Evolutionary conservation across 1,140 invertebrate species (phyloP).

Genomic region (Mycetomoellerius zeteki): DNA sequence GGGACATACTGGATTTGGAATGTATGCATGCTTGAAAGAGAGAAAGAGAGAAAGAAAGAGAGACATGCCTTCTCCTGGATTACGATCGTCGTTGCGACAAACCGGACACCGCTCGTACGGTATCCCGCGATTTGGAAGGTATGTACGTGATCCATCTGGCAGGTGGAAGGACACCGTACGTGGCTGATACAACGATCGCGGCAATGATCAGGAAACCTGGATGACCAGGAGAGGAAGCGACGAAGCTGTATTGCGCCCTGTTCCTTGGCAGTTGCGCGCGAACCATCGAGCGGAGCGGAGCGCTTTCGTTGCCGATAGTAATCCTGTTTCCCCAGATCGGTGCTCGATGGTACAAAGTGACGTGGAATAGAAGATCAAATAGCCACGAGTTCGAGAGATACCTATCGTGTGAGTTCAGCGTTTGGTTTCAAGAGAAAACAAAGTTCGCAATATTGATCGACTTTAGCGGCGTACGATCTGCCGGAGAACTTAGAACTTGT

Average conservation of each 20-base stretch:
- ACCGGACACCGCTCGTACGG: constrained; percentile 57
- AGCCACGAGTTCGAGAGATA: neutral
- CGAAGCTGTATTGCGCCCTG: constrained; percentile 63
- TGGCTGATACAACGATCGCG: constrained; percentile 53
- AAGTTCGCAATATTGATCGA: neutral
- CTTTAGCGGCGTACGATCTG: neutral
- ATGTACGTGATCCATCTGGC: constrained; percentile 20
- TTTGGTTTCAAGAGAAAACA: neutral
- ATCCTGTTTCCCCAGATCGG: constrained; percentile 16
- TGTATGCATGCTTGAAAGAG: neutral
- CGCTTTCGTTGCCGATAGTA: neutral
- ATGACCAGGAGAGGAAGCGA: constrained; percentile 71
- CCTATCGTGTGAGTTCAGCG: constrained; percentile 2
- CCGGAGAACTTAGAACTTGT: neutral
- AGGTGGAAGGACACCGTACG: constrained; percentile 58
- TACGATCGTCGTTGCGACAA: neutral
- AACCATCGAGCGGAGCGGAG: constrained; percentile 62
- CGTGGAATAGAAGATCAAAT: neutral
- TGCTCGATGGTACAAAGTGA: neutral
- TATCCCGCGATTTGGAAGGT: constrained; percentile 61
- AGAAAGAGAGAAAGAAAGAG: no score
- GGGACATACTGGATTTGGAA: neutral
- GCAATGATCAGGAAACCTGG: constrained; percentile 57
- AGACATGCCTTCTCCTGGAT: neutral
- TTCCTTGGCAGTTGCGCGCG: constrained; percentile 68